A percentile compares a stretch with the other conserved stretches of the same genome.
Evolutionary conservation across 2,113 vertebrate genomes (phyloP).

Genomic region (Pleuronectes platessa): DNA sequence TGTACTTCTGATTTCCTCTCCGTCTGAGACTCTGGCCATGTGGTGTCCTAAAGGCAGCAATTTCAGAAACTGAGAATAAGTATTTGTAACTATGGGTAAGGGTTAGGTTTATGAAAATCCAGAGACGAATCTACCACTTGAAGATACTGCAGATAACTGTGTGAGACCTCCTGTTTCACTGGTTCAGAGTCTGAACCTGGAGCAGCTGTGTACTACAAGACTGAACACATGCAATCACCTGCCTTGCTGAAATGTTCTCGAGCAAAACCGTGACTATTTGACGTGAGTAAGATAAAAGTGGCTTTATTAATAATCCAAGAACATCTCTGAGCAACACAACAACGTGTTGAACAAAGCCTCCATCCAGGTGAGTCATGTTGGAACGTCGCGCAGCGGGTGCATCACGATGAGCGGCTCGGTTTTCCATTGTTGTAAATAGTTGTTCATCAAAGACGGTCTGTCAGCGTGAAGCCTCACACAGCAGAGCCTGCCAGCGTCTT

Average conservation of each 20-base stretch:
- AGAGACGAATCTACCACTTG: not conserved
- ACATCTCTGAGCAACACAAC: constrained; percentile 30
- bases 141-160: too few relatives aligned
- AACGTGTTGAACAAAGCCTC: constrained; percentile 46
- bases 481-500: constrained; percentile 60
- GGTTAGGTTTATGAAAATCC: too few relatives aligned
- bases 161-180: not conserved
- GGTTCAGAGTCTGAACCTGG: constrained; percentile 2
- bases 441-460: constrained; percentile 74
- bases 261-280: not conserved
- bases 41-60: not conserved
- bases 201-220: not conserved
- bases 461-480: constrained; percentile 68
- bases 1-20: not conserved
- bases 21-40: not conserved
- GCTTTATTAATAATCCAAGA: constrained; percentile 36
- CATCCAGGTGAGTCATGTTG: constrained; percentile 52
- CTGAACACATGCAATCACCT: constrained; percentile 8
- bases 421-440: constrained; percentile 78
- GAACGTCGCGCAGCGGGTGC: constrained; percentile 51
- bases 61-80: not conserved
- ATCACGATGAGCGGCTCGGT: constrained; percentile 60
- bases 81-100: too few relatives aligned
- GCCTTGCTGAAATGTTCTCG: not conserved
- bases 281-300: constrained; percentile 19